These are phyloP conservation scores for Tachypleus tridentatus DNA, from an alignment of 1,140 invertebrate species.

Conservation along the genomic window DNA sequence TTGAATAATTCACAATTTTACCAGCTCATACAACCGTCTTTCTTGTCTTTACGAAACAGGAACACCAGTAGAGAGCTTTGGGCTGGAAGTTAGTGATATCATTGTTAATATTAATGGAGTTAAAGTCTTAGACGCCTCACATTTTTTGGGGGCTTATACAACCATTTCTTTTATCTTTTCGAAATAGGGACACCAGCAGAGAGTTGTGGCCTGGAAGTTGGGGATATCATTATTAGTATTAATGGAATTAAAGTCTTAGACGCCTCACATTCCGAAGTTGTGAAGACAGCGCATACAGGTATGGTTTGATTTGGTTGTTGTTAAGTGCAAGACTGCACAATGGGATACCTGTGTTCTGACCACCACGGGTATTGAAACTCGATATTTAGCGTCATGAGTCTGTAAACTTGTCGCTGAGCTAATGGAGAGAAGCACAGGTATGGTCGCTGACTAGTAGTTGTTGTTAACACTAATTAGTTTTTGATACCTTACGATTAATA, in stretches of 20 bases:
- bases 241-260: constrained; percentile 84
- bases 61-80: constrained; percentile 69
- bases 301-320: constrained; percentile 29
- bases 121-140: constrained; percentile 77
- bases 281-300: constrained; percentile 78
- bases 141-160: constrained; percentile 37
- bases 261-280: constrained; percentile 83
- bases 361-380: no score
- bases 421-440: no score
- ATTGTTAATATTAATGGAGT: constrained; percentile 81
- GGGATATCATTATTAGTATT: constrained; percentile 83
- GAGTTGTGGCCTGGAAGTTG: constrained; percentile 80
- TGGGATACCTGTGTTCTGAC: no score
- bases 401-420: no score
- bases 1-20: no score
- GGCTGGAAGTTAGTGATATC: constrained; percentile 88
- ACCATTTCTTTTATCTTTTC: no score
- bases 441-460: no score
- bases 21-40: no score
- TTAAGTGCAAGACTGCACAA: neutral
- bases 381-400: no score
- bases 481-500: no score
- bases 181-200: constrained; percentile 54
- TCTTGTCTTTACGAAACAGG: constrained; percentile 22
- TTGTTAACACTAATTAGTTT: no score